phyloP scores from a whole-genome alignment of 2,888 invertebrate genomes.

The Eupithecia exiguata region DNA sequence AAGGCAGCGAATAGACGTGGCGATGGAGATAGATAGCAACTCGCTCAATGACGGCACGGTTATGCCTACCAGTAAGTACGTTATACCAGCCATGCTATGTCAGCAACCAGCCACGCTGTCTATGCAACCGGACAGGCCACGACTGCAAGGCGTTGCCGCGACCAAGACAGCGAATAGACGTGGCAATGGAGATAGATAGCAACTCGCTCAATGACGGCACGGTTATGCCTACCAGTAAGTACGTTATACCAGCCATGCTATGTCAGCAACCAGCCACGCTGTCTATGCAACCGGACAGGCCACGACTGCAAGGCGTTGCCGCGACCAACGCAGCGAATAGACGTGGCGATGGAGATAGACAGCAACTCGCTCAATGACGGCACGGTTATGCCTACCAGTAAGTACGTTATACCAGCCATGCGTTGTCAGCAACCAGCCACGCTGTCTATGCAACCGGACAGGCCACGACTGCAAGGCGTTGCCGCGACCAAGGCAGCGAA shows the following conservation, averaged over 20 bases:
- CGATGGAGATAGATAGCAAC: constrained; percentile 53
- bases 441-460: constrained; percentile 88
- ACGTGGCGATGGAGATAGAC: constrained; percentile 49
- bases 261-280: constrained; percentile 86
- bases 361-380: constrained; percentile 57
- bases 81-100: not conserved
- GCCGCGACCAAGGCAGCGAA: constrained; percentile 45
- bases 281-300: constrained; percentile 92
- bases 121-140: constrained; percentile 93
- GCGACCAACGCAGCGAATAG: constrained; percentile 37
- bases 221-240: constrained; percentile 50
- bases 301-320: constrained; percentile 88
- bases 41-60: constrained; percentile 54
- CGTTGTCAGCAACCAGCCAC: constrained; percentile 84
- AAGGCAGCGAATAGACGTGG: constrained; percentile 43
- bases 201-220: constrained; percentile 56
- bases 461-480: constrained; percentile 87
- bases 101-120: constrained; percentile 88
- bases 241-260: not conserved
- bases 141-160: constrained; percentile 86
- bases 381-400: constrained; percentile 50
- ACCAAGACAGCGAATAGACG: constrained; percentile 39
- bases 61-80: constrained; percentile 46
- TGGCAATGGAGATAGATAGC: constrained; percentile 48
- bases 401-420: constrained; percentile 15